phyloP scores from a whole-genome alignment of 2,113 vertebrate species.

The Phaetusa simplex region DNA sequence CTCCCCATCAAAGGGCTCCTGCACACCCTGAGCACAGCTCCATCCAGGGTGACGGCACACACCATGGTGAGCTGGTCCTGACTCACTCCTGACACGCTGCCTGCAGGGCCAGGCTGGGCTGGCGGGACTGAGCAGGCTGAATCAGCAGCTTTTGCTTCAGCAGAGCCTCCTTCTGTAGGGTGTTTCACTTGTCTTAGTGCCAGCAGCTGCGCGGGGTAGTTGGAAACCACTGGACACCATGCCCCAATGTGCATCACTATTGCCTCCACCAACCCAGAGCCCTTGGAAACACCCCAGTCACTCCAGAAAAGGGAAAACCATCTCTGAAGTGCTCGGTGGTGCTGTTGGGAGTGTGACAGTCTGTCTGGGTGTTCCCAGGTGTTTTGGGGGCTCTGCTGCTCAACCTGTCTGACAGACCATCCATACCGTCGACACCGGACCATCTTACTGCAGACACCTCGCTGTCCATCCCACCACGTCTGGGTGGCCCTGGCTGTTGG shows the following conservation, averaged over 20 bases:
- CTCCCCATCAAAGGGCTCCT: neutral
- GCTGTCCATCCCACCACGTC: neutral
- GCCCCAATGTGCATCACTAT: neutral
- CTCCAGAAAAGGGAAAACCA: neutral
- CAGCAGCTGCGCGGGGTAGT: neutral
- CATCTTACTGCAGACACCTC: neutral
- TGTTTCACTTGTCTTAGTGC: neutral
- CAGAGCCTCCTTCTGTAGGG: neutral
- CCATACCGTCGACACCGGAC: rapidly evolving
- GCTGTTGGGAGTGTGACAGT: neutral
- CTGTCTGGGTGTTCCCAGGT: neutral
- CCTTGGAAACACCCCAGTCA: neutral
- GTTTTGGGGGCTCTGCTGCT: neutral
- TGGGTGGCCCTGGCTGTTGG: neutral
- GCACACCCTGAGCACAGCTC: neutral
- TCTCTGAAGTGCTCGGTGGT: neutral
- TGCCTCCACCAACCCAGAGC: rapidly evolving
- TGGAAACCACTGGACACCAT: neutral
- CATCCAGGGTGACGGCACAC: neutral
- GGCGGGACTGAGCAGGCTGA: neutral
- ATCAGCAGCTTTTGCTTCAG: neutral
- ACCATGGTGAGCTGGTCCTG: neutral
- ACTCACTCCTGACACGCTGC: neutral
- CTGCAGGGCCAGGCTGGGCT: conserved; percentile 15
- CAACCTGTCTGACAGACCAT: neutral